Conservation (phyloP, 1,140 invertebrate genomes). For the Stegodyphus mimosarum region DNA sequence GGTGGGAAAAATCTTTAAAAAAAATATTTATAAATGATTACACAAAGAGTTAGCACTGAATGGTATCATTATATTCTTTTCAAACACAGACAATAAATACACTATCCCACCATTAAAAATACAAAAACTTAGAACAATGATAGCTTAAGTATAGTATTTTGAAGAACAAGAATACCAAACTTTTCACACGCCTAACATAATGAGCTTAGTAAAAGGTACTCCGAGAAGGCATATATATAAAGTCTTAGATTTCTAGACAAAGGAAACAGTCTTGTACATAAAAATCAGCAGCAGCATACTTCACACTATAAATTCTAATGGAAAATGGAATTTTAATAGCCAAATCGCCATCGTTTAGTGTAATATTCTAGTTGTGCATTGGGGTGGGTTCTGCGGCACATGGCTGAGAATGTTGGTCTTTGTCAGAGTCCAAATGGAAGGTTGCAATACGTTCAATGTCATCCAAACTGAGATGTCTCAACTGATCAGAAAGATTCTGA, state of each 20-base stretch:
- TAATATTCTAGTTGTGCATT: constrained; percentile 22
- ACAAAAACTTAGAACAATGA: background rate
- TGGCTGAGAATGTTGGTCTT: background rate
- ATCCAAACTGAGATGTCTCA: constrained; percentile 67
- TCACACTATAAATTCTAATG: constrained; percentile 26
- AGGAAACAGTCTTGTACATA: constrained; percentile 15
- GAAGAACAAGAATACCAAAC: too few relatives aligned
- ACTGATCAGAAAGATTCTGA: constrained; percentile 65
- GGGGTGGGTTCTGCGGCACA: constrained; percentile 11
- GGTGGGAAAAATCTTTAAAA: too few relatives aligned
- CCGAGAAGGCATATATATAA: constrained; percentile 3
- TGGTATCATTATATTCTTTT: too few relatives aligned
- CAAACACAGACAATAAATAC: background rate
- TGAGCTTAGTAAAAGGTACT: background rate
- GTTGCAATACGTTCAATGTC: constrained; percentile 68
- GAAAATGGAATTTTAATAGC: constrained; percentile 4
- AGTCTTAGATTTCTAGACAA: background rate
- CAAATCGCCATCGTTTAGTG: background rate
- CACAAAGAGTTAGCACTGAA: too few relatives aligned
- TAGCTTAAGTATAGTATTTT: background rate
- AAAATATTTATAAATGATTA: too few relatives aligned
- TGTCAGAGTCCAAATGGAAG: constrained; percentile 37
- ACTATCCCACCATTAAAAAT: background rate
- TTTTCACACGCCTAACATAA: background rate
- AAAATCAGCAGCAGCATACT: constrained; percentile 12